Evolutionary conservation across 2,113 vertebrate species (phyloP).

Genomic region (Mesocricetus auratus): DNA sequence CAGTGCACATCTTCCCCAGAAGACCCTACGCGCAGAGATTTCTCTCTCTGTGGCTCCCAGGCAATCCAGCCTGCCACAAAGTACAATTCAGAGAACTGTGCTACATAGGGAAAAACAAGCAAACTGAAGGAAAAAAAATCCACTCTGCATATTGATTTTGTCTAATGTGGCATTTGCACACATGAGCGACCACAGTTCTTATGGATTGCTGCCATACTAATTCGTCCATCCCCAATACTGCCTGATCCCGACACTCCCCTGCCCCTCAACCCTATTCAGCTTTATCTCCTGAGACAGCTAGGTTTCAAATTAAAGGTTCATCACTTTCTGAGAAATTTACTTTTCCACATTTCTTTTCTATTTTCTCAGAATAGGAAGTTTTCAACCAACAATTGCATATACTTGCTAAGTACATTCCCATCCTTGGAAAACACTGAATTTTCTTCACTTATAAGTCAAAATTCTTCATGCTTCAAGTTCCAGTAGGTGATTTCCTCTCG

Average conservation of each 20-base stretch:
- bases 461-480: background rate
- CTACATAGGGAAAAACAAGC: conserved; percentile 49
- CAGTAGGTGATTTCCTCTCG: background rate
- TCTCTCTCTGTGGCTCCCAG: conserved; percentile 27
- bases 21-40: conserved; percentile 54
- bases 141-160: conserved; percentile 59
- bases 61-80: conserved; percentile 19
- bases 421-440: background rate
- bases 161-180: conserved; percentile 61
- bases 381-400: background rate
- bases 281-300: conserved; percentile 5
- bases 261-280: background rate
- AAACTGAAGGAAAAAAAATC: conserved; percentile 38
- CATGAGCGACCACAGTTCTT: conserved; percentile 7
- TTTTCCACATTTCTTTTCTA: conserved; percentile 16
- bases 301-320: background rate
- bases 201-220: background rate
- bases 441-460: background rate
- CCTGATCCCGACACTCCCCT: background rate
- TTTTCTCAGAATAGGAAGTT: conserved; percentile 13
- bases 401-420: background rate
- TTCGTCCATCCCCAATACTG: background rate
- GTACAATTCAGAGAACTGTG: conserved; percentile 5
- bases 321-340: background rate
- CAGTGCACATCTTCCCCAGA: conserved; percentile 36